Evolutionary conservation across 2,797 vertebrate genomes (phyloP).

Genomic region (Peromyscus attwateri): DNA sequence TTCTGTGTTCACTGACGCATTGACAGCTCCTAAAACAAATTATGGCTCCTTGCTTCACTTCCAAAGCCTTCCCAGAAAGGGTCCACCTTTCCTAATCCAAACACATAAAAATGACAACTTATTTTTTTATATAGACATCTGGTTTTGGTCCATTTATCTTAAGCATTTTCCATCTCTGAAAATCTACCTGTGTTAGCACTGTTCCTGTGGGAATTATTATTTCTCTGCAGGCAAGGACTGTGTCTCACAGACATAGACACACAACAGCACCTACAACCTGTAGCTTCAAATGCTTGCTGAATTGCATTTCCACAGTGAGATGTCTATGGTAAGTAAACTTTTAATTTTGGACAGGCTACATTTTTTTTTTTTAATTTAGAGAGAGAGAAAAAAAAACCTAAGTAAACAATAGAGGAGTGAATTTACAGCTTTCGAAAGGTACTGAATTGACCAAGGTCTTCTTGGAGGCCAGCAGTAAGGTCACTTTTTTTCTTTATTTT

Average conservation of each 20-base stretch:
- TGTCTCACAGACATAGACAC: not conserved
- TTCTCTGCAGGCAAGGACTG: not conserved
- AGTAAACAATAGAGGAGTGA: slow-evolving; percentile 53
- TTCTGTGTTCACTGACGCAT: slow-evolving; percentile 19
- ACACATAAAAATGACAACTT: slow-evolving; percentile 52
- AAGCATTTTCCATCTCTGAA: slow-evolving; percentile 25
- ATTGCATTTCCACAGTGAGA: slow-evolving; percentile 41
- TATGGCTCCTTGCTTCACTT: slow-evolving; percentile 42
- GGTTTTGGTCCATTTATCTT: slow-evolving; percentile 60
- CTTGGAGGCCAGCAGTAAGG: slow-evolving; percentile 32
- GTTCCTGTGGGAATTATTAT: slow-evolving; percentile 20
- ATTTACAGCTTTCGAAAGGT: slow-evolving; percentile 71
- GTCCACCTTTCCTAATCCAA: slow-evolving; percentile 3
- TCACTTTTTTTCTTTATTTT: slow-evolving; percentile 58
- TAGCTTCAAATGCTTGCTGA: slow-evolving; percentile 15
- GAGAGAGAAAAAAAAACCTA: not conserved
- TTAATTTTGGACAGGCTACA: slow-evolving; percentile 57
- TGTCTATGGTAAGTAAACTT: slow-evolving; percentile 50
- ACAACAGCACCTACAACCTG: not conserved
- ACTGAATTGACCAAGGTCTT: slow-evolving; percentile 65
- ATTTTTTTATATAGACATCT: slow-evolving; percentile 36
- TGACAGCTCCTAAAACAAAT: slow-evolving; percentile 26
- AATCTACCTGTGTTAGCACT: not conserved
- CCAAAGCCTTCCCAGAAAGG: slow-evolving; percentile 48
- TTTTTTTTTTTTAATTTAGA: slow-evolving; percentile 1